phyloP scores from a whole-genome alignment of 1,140 invertebrate genomes.

The Proales similis region DNA sequence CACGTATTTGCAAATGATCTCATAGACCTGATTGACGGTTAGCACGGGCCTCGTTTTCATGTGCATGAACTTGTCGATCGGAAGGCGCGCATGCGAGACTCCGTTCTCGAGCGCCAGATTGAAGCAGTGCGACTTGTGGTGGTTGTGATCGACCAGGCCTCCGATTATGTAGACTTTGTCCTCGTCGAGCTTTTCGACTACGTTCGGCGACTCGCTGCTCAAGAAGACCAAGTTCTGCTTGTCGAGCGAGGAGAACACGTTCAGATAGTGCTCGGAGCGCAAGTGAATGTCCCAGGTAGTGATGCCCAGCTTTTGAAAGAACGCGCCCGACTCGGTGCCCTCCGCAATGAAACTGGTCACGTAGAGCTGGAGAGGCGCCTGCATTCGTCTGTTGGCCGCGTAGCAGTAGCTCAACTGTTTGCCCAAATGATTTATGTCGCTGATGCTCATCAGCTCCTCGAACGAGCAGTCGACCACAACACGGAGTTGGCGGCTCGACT shows the following conservation, averaged over 20 bases:
- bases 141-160: conserved; percentile 91
- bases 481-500: conserved; percentile 10
- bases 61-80: conserved; percentile 77
- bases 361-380: conserved; percentile 72
- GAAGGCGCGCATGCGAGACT: conserved; percentile 74
- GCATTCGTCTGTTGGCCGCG: conserved; percentile 74
- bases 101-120: conserved; percentile 69
- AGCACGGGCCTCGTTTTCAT: conserved; percentile 89
- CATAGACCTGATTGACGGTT: conserved; percentile 83
- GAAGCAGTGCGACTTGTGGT: conserved; percentile 60
- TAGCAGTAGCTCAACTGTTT: conserved; percentile 82
- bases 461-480: conserved; percentile 35
- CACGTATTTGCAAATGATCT: conserved; percentile 32
- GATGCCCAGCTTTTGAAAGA: conserved; percentile 62
- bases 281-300: conserved; percentile 86
- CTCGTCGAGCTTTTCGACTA: conserved; percentile 61
- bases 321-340: conserved; percentile 65
- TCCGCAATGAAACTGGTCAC: conserved; percentile 70
- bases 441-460: conserved; percentile 23
- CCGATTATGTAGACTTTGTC: conserved; percentile 85
- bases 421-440: conserved; percentile 38
- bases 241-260: conserved; percentile 58
- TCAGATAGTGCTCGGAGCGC: conserved; percentile 60
- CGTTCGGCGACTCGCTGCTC: conserved; percentile 84
- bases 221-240: conserved; percentile 78